Conservation (phyloP, 2,113 vertebrate genomes). For the Ailuropoda melanoleuca region DNA sequence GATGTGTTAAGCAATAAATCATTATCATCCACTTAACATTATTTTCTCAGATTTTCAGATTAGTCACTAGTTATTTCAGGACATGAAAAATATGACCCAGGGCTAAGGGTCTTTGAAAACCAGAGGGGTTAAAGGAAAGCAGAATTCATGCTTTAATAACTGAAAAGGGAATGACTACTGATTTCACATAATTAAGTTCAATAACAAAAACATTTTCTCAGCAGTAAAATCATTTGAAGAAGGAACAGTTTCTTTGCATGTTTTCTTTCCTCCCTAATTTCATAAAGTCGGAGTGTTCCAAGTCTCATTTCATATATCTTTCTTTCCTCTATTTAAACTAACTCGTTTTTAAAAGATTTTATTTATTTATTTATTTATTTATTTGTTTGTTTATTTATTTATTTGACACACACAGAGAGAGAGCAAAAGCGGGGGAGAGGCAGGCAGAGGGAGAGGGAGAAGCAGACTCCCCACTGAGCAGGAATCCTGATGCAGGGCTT, state of each 20-base stretch:
- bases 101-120: not conserved
- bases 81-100: not conserved
- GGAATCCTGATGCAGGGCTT: too few relatives aligned
- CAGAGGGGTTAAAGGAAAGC: not conserved
- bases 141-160: not conserved
- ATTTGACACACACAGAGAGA: too few relatives aligned
- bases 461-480: too few relatives aligned
- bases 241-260: not conserved
- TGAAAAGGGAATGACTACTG: not conserved
- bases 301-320: not conserved
- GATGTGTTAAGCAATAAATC: not conserved
- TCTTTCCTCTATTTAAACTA: not conserved
- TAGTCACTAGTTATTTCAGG: not conserved
- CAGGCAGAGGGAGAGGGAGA: too few relatives aligned
- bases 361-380: too few relatives aligned
- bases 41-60: not conserved
- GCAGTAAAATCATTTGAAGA: conserved; percentile 17
- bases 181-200: not conserved
- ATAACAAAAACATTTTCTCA: not conserved
- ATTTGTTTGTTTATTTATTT: too few relatives aligned
- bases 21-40: not conserved
- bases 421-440: too few relatives aligned
- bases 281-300: not conserved
- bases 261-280: not conserved
- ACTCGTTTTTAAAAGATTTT: not conserved